Conservation (phyloP, 2,888 invertebrate genomes). For the Hypselothyrea guttata region DNA sequence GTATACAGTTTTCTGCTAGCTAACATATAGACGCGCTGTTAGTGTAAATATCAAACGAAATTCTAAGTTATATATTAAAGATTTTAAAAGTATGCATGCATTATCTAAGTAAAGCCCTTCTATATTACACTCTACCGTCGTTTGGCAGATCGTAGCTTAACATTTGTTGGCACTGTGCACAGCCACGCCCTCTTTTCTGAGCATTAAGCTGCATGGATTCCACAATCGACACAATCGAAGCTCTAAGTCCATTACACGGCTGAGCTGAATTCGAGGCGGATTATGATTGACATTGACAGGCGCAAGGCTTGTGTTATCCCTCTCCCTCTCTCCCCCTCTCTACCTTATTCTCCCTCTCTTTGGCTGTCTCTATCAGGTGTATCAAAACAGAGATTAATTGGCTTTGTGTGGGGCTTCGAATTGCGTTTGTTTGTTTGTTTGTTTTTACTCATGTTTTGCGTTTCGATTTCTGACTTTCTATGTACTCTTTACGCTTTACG, state of each 20-base stretch:
- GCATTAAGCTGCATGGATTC: not conserved
- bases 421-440: conserved; percentile 35
- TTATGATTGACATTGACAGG: conserved; percentile 46
- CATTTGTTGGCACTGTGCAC: not conserved
- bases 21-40: too few relatives aligned
- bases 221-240: not conserved
- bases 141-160: too few relatives aligned
- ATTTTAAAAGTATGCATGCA: too few relatives aligned
- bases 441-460: conserved; percentile 55
- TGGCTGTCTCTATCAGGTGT: conserved; percentile 26
- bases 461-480: conserved; percentile 34
- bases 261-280: conserved; percentile 19
- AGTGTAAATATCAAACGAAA: too few relatives aligned
- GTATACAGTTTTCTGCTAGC: too few relatives aligned
- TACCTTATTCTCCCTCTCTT: conserved; percentile 2
- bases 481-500: not conserved
- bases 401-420: conserved; percentile 58
- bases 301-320: conserved; percentile 3
- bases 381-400: conserved; percentile 67
- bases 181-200: not conserved
- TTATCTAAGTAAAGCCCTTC: too few relatives aligned
- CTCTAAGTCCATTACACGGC: conserved; percentile 24
- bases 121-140: too few relatives aligned
- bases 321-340: not conserved
- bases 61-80: too few relatives aligned